phyloP scores from a whole-genome alignment of 2,797 vertebrate genomes.

The Vireo griseus region DNA sequence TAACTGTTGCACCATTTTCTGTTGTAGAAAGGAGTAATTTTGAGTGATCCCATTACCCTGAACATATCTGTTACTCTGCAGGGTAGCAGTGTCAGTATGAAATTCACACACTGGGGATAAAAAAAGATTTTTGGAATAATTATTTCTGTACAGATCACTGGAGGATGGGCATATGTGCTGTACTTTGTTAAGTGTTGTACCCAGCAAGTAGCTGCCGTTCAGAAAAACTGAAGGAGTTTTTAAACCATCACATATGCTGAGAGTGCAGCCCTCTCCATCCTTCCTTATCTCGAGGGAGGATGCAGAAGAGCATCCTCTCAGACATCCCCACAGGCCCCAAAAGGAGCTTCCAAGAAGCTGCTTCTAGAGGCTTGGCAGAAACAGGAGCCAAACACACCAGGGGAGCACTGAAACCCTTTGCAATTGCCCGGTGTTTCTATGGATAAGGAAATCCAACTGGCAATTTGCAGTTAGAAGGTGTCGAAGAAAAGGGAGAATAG shows the following conservation, averaged over 20 bases:
- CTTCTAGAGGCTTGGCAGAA: background rate
- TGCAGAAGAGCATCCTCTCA: background rate
- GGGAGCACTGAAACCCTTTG: background rate
- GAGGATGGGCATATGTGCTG: background rate
- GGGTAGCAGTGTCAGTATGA: background rate
- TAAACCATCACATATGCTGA: background rate
- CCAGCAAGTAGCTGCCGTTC: background rate
- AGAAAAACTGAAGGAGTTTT: background rate
- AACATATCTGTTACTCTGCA: background rate
- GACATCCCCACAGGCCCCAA: background rate
- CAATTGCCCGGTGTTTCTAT: background rate
- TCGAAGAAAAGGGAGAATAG: background rate
- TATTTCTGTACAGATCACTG: background rate
- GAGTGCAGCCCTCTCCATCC: background rate
- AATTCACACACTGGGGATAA: background rate
- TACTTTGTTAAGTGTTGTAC: background rate
- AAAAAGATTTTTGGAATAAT: background rate
- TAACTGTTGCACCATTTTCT: background rate
- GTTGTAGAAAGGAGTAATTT: background rate
- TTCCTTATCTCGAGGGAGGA: background rate
- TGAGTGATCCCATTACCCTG: background rate
- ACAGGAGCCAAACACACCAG: background rate
- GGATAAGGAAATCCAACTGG: background rate
- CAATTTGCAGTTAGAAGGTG: background rate
- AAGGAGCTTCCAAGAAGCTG: background rate